Conservation (phyloP, 2,888 invertebrate species). For the Fabriciana adippe region DNA sequence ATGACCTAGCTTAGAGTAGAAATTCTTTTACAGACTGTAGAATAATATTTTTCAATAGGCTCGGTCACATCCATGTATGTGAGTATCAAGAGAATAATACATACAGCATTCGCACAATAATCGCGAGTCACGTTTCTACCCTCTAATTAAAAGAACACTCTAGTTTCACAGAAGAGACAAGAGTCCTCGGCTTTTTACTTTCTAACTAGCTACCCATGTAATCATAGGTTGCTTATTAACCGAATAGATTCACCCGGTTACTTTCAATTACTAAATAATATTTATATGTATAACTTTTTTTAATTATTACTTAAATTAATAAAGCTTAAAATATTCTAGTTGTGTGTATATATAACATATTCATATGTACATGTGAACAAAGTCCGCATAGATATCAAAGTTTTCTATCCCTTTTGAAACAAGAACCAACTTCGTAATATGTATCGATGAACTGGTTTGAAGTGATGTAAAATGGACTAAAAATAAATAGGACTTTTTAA, state of each 20-base stretch:
- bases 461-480: neutral
- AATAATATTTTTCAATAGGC: constrained; percentile 12
- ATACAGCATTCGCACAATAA: constrained; percentile 24
- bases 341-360: neutral
- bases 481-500: constrained; percentile 18
- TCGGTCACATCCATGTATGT: constrained; percentile 5
- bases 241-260: constrained; percentile 19
- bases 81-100: constrained; percentile 26
- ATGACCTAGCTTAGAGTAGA: constrained; percentile 2
- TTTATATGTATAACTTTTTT: neutral
- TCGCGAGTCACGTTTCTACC: constrained; percentile 28
- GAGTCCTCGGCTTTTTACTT: constrained; percentile 26
- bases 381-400: too few relatives aligned
- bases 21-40: neutral
- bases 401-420: neutral
- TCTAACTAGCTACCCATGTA: constrained; percentile 28
- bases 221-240: constrained; percentile 23
- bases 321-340: neutral
- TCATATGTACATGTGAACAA: neutral
- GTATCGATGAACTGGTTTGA: neutral
- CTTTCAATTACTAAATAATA: constrained; percentile 15
- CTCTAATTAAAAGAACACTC: constrained; percentile 31
- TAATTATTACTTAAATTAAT: neutral
- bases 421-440: constrained; percentile 2
- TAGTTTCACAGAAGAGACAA: constrained; percentile 23